A percentile compares a stretch with the other conserved stretches of the same genome.
phyloP scores from a whole-genome alignment of 2,888 invertebrate species.

The Pollenia angustigena region DNA sequence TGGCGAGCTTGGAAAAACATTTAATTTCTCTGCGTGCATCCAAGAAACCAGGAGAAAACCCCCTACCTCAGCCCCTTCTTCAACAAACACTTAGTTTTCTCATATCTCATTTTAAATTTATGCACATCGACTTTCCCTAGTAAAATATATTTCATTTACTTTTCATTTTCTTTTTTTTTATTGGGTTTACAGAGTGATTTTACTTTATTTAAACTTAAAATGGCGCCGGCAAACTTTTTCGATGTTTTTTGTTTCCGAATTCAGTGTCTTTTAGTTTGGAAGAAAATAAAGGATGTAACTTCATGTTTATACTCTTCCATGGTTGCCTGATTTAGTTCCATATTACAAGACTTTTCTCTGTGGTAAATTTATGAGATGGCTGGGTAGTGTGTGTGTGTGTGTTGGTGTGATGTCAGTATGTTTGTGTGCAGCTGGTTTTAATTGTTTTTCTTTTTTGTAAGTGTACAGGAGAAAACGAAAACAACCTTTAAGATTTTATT shows the following conservation, averaged over 20 bases:
- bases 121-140: conserved; percentile 9
- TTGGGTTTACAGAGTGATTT: conserved; percentile 4
- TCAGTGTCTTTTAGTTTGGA: conserved; percentile 14
- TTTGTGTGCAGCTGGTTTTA: conserved; percentile 23
- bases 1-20: too few species aligned
- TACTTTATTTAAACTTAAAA: conserved; percentile 47
- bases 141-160: conserved; percentile 6
- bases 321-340: conserved; percentile 4
- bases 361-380: conserved; percentile 3
- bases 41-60: too few species aligned
- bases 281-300: conserved; percentile 25
- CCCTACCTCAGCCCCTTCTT: neutral
- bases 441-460: neutral
- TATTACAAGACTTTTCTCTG: neutral
- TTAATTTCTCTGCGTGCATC: too few species aligned
- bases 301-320: conserved; percentile 22
- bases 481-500: conserved; percentile 59
- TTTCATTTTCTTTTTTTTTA: conserved; percentile 16
- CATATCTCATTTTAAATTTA: conserved; percentile 28
- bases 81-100: neutral
- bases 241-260: conserved; percentile 22
- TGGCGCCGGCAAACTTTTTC: conserved; percentile 61
- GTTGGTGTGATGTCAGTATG: neutral
- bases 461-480: conserved; percentile 41
- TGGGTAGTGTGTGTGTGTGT: neutral